Evolutionary conservation across 2,113 vertebrate genomes (phyloP).

Genomic region (Miniopterus natalensis): DNA sequence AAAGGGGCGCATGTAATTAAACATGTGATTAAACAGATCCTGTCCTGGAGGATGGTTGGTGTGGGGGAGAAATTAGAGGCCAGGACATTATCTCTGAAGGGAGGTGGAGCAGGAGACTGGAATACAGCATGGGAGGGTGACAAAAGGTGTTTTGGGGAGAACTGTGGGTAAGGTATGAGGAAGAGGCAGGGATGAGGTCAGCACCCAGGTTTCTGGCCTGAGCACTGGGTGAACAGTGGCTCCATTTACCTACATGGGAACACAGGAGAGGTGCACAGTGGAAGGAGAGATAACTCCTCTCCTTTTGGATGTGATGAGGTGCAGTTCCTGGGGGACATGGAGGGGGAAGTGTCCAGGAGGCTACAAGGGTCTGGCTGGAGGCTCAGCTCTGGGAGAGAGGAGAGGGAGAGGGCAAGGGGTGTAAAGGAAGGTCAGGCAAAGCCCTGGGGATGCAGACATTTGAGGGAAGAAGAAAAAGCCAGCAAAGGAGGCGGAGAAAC

Average conservation of each 20-base stretch:
- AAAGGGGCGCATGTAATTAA: neutral
- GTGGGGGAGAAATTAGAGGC: neutral
- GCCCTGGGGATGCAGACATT: neutral
- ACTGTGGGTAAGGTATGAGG: neutral
- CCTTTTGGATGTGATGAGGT: neutral
- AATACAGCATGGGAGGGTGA: neutral
- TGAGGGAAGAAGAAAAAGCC: neutral
- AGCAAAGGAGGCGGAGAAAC: neutral
- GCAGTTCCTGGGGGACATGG: fast-evolving
- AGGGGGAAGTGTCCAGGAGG: neutral
- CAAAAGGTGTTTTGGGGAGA: neutral
- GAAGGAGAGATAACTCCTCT: neutral
- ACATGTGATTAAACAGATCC: neutral
- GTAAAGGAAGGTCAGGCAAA: neutral
- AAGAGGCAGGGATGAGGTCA: neutral
- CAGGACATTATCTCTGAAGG: neutral
- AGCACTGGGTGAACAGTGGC: too few relatives aligned
- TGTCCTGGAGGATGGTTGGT: neutral
- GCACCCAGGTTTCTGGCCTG: too few relatives aligned
- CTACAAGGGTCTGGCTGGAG: neutral
- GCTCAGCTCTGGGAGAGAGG: neutral
- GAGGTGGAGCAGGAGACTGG: neutral
- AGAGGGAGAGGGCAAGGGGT: neutral
- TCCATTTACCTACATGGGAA: neutral
- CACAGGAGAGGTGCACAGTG: neutral